Evolutionary conservation across 2,113 vertebrate species (phyloP), one percentile per base, ranked within the genome.

Genomic region (Uria lomvia): DNA sequence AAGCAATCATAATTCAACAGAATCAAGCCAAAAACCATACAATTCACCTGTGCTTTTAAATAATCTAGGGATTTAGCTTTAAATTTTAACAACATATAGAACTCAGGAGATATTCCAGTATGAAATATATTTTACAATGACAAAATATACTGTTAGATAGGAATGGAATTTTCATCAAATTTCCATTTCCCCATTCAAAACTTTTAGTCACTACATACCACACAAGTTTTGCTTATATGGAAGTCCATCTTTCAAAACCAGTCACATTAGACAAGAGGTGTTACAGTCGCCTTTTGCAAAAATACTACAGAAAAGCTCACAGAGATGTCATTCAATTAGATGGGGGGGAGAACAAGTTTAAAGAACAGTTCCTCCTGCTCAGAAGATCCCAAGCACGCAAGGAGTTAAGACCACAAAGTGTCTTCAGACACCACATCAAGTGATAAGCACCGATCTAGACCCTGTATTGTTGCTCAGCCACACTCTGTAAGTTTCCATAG

Each of bases 391-490:
- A 11, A 38, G n/a, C 14, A 40, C 21, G 42, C 21, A 36, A 59
- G 49, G 43, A 71, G 15, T 62, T 45, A 90, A 50, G n/a, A 11
- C 56, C 60, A 80, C 49, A 78, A 52, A 59, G 9, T 26, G 11
- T 42, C 43, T 67, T 90, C 52, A 88, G 27, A 62, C 15, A 86
- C 45, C 40, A 43, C 30, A 70, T 15, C 42, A 66, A 82, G 26
- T 7, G 6, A 70, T 11, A 21, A 74, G 47, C 29, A 66, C 23
- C 4, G 7, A 84, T 36, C 86, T 9, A 68, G n/a, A 55, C 8
- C 7, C 24, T 1, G 0, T 2, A 3, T 1, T 26, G 21, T 2
- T 58, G 30, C 65, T 91, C 27, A 66, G 62, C 5, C 68, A 8
- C 8, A 29, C 67, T 52, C 47, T 47, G 3, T 27, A 75, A 60